Percentiles rank a stretch among this genome's conserved stretches.
These are phyloP conservation scores for Dynastes hyllus DNA, from an alignment of 2,888 invertebrate genomes.

Conservation along the genomic window DNA sequence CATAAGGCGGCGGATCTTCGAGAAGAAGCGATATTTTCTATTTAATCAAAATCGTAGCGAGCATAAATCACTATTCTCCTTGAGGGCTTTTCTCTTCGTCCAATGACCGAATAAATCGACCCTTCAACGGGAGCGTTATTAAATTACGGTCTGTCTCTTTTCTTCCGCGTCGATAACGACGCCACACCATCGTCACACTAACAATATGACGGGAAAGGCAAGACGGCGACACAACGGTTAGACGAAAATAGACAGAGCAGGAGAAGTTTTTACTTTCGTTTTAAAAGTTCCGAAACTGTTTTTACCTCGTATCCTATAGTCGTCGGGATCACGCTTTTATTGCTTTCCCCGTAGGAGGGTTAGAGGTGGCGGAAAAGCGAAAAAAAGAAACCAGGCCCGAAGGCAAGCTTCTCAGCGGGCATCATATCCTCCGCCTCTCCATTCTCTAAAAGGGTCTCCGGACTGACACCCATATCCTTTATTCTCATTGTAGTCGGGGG, in stretches of 20 bases:
- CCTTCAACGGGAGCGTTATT: constrained; percentile 42
- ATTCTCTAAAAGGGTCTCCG: constrained; percentile 36
- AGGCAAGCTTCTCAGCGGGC: constrained; percentile 12
- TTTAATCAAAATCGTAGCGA: constrained; percentile 29
- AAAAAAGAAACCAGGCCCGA: constrained; percentile 16
- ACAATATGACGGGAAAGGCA: constrained; percentile 31
- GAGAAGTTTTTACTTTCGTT: constrained; percentile 43
- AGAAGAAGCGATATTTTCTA: constrained; percentile 16
- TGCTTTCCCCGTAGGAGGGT: constrained; percentile 30
- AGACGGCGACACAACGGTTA: constrained; percentile 12
- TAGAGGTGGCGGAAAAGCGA: constrained; percentile 6
- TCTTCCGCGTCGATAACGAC: constrained; percentile 44
- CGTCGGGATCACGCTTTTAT: constrained; percentile 38
- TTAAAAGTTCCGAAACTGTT: constrained; percentile 43
- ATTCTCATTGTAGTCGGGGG: constrained; percentile 26
- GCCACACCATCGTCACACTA: constrained; percentile 31
- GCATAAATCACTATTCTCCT: constrained; percentile 33
- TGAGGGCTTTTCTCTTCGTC: constrained; percentile 32
- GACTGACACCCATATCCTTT: constrained; percentile 42
- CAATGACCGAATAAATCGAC: constrained; percentile 46
- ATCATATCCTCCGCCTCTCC: constrained; percentile 35
- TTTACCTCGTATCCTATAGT: constrained; percentile 27
- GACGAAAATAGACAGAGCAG: neutral
- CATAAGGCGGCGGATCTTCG: neutral
- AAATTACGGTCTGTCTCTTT: constrained; percentile 42